A percentile compares a stretch with the other conserved stretches of the same genome.
These are phyloP conservation scores for Elgaria multicarinata DNA, from an alignment of 2,113 vertebrate genomes.

Conservation along the genomic window DNA sequence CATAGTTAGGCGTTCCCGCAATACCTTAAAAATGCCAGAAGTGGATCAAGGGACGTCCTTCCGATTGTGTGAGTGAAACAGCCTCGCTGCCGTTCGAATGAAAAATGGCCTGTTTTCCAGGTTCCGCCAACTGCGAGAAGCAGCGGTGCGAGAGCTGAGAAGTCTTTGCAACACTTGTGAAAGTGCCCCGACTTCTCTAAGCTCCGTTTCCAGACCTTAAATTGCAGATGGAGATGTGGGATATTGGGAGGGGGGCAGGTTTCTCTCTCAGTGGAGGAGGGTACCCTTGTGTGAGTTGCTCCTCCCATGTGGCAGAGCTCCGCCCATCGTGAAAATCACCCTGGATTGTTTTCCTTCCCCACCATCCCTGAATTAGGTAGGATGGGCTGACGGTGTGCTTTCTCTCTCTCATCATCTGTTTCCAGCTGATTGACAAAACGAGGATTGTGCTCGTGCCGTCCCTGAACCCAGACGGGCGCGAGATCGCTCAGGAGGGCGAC, in stretches of 20 bases:
- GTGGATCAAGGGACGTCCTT: background rate
- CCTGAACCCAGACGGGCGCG: constrained; percentile 94
- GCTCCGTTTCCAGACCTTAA: background rate
- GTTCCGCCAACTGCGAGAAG: background rate
- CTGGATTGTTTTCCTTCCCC: background rate
- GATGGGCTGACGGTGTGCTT: background rate
- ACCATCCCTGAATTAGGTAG: too few species aligned
- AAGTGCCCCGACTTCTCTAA: background rate
- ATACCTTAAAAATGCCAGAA: background rate
- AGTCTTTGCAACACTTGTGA: background rate
- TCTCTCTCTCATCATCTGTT: constrained; percentile 41
- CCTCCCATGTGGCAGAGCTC: background rate
- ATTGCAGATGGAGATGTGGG: background rate
- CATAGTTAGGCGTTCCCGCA: background rate
- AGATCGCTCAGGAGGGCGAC: constrained; percentile 87
- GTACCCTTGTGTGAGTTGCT: background rate
- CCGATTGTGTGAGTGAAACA: too few species aligned
- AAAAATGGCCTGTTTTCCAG: background rate
- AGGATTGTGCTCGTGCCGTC: constrained; percentile 94
- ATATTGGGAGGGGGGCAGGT: background rate
- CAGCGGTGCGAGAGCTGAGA: background rate
- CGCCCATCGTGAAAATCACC: too few species aligned
- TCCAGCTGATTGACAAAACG: constrained; percentile 91
- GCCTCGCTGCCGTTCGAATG: background rate
- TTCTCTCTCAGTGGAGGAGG: background rate